These are phyloP conservation scores for Therioaphis trifolii DNA, from an alignment of 2,888 invertebrate genomes.

Conservation along the genomic window DNA sequence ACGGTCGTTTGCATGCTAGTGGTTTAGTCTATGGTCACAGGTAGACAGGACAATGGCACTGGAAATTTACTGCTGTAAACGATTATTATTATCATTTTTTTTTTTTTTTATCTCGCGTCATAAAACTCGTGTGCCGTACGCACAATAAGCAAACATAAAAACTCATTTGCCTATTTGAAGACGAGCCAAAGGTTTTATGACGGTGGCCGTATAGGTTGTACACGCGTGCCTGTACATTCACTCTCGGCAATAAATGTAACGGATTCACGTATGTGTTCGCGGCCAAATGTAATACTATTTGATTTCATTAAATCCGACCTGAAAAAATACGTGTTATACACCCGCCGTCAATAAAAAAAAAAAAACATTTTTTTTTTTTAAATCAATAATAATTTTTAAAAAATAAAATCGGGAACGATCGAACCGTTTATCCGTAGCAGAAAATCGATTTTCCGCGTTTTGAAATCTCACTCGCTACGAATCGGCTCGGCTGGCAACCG, in stretches of 20 bases:
- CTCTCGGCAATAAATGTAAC: background rate
- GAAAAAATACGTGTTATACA: background rate
- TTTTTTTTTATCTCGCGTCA: background rate
- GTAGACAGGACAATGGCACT: slow-evolving; percentile 52
- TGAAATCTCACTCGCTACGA: background rate
- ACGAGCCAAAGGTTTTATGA: slow-evolving; percentile 1
- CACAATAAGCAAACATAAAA: background rate
- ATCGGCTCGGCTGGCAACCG: background rate
- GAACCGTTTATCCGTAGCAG: background rate
- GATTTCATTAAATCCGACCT: background rate
- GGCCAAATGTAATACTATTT: background rate
- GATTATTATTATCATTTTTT: slow-evolving; percentile 13
- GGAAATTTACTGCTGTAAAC: slow-evolving; percentile 22
- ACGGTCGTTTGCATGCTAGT: background rate
- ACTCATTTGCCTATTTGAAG: slow-evolving; percentile 20
- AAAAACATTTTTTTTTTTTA: background rate
- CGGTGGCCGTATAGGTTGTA: background rate
- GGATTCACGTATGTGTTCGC: slow-evolving; percentile 3
- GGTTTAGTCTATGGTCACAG: background rate
- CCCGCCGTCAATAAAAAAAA: too few relatives aligned
- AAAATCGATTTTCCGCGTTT: background rate
- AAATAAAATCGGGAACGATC: background rate
- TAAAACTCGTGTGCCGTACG: background rate
- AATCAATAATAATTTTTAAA: background rate
- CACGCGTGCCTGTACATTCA: background rate